Percentiles rank a stretch among this genome's conserved stretches.
Conservation (phyloP, 2,113 vertebrate genomes). For the Passerina amoena region DNA sequence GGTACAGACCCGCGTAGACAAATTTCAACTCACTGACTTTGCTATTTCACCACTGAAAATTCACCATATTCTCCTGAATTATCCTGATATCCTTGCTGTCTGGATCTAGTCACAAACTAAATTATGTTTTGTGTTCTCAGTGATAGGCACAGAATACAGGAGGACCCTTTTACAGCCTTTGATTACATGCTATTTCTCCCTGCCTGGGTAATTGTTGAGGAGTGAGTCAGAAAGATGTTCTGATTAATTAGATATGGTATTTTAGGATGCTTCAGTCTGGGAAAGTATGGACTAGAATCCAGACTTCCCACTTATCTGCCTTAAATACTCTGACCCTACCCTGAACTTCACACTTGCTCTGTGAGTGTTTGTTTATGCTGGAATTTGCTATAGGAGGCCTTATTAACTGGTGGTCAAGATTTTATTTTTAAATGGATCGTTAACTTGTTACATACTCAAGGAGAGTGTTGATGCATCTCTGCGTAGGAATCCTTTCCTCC, state of each 20-base stretch:
- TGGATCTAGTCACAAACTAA: conserved; percentile 30
- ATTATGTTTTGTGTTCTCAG: conserved; percentile 29
- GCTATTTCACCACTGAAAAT: neutral
- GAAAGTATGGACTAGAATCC: conserved; percentile 64
- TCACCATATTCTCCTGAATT: neutral
- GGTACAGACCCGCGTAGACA: rapidly evolving
- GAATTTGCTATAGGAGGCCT: conserved; percentile 57
- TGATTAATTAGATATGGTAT: conserved; percentile 75
- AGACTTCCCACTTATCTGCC: conserved; percentile 64
- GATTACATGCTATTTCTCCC: conserved; percentile 66
- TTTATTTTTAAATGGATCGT: conserved; percentile 74
- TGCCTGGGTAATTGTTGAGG: conserved; percentile 67
- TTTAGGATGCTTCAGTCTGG: conserved; percentile 54
- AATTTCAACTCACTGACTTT: neutral
- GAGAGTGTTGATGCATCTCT: conserved; percentile 12
- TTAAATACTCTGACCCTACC: conserved; percentile 47
- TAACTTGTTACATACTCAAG: conserved; percentile 45
- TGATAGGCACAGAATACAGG: conserved; percentile 20
- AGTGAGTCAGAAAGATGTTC: conserved; percentile 64
- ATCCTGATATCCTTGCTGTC: neutral
- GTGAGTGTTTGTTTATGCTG: conserved; percentile 66
- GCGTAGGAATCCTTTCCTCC: neutral
- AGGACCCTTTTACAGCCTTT: conserved; percentile 55
- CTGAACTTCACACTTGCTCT: conserved; percentile 26
- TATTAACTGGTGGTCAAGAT: conserved; percentile 68